Evolutionary conservation across 2,797 vertebrate genomes (phyloP).

Genomic region (Helicolenus hilgendorfi): DNA sequence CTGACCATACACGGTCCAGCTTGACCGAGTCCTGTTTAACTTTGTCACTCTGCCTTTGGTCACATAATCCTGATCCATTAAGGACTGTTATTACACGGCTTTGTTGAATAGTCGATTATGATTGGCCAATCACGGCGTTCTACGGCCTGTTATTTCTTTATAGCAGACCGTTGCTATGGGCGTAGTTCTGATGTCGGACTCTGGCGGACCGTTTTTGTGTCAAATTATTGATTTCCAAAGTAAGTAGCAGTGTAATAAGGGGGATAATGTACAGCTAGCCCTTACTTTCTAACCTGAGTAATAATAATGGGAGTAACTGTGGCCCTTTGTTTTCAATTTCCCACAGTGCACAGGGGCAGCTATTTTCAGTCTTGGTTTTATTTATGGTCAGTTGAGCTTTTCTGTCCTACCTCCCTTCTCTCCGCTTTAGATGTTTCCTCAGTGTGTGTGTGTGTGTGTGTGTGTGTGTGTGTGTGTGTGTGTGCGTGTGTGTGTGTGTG

Average conservation of each 20-base stretch:
- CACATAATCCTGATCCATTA: neutral
- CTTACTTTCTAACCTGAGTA: neutral
- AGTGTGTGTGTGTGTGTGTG: constrained; percentile 19
- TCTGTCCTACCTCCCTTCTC: constrained; percentile 27
- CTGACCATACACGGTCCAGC: too few relatives aligned
- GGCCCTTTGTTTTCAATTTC: constrained; percentile 44
- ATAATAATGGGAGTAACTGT: constrained; percentile 4
- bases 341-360: constrained; percentile 36
- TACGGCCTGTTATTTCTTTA: too few relatives aligned
- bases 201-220: accelerated
- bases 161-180: too few relatives aligned
- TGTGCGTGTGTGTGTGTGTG: constrained; percentile 20
- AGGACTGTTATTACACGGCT: neutral
- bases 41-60: neutral
- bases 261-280: too few relatives aligned
- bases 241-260: too few relatives aligned
- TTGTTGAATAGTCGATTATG: too few relatives aligned
- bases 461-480: constrained; percentile 18
- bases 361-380: constrained; percentile 38
- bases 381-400: constrained; percentile 28
- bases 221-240: too few relatives aligned
- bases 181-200: too few relatives aligned
- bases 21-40: too few relatives aligned
- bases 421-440: neutral
- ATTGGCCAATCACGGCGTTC: too few relatives aligned